Evolutionary conservation across 2,113 vertebrate genomes (phyloP).

Genomic region (Vanacampus margaritifer): DNA sequence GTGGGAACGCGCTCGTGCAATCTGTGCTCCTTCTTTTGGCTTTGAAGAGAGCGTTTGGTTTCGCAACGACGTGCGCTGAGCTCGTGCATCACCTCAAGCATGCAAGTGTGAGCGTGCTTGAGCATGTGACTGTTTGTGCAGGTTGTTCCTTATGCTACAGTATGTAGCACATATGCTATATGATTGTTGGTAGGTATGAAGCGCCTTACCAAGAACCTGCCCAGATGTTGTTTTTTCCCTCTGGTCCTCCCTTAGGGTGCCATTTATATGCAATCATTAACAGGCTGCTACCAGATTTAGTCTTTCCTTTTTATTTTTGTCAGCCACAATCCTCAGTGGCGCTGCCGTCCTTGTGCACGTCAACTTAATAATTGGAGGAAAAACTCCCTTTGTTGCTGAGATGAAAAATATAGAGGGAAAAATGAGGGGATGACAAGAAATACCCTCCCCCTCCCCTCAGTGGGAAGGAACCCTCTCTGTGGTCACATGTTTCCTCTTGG

Average conservation of each 20-base stretch:
- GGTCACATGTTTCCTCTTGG: conserved; percentile 39
- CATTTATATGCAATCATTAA: conserved; percentile 32
- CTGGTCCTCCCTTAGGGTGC: neutral
- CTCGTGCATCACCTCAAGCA: neutral
- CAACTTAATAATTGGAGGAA: conserved; percentile 11
- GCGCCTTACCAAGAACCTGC: neutral
- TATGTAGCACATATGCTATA: conserved; percentile 4
- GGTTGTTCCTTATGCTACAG: conserved; percentile 10
- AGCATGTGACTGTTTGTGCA: conserved; percentile 20
- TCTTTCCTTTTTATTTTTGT: neutral
- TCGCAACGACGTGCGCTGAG: neutral
- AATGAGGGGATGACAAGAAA: neutral
- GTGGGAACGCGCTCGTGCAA: conserved; percentile 21
- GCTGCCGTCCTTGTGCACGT: conserved; percentile 7
- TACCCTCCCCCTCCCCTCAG: conserved; percentile 8
- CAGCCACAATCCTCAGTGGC: neutral
- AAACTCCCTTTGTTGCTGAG: neutral
- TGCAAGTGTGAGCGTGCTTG: conserved; percentile 6
- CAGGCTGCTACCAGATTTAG: conserved; percentile 13
- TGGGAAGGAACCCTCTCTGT: conserved; percentile 36
- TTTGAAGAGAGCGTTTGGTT: neutral
- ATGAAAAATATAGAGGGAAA: neutral
- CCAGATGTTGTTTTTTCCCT: conserved; percentile 28
- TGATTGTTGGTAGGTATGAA: conserved; percentile 6
- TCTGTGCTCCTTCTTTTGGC: neutral